phyloP scores from a whole-genome alignment of 2,888 invertebrate genomes.

The Trachelus iudaicus region DNA sequence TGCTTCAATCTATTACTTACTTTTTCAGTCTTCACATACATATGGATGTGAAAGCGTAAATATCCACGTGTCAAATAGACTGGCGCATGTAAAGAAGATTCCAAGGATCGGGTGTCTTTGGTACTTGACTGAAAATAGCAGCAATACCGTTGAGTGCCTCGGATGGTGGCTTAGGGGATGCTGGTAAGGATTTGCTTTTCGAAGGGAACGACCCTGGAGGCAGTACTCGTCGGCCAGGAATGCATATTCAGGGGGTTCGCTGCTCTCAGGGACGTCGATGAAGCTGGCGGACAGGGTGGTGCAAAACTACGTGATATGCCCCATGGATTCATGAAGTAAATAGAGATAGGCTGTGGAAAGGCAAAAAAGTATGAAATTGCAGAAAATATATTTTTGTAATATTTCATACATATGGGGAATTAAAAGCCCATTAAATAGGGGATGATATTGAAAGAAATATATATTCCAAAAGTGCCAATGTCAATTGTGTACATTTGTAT shows the following conservation, averaged over 20 bases:
- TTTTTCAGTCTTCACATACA: no score
- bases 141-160: slow-evolving; percentile 61
- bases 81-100: slow-evolving; percentile 47
- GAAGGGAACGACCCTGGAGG: slow-evolving; percentile 47
- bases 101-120: slow-evolving; percentile 30
- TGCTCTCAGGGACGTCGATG: slow-evolving; percentile 35
- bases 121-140: slow-evolving; percentile 31
- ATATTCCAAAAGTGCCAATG: background rate
- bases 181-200: slow-evolving; percentile 55
- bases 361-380: background rate
- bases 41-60: slow-evolving; percentile 16
- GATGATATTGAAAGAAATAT: background rate
- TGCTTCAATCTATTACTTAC: no score
- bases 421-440: background rate
- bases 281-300: no score
- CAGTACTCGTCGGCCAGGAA: slow-evolving; percentile 45
- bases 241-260: slow-evolving; percentile 56
- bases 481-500: no score
- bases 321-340: background rate
- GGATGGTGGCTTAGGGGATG: slow-evolving; percentile 43
- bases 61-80: slow-evolving; percentile 33
- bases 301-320: no score
- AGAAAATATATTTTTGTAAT: background rate
- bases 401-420: background rate
- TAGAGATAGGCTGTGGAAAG: background rate